Conservation (phyloP, 2,797 vertebrate genomes). For the Characodon lateralis region DNA sequence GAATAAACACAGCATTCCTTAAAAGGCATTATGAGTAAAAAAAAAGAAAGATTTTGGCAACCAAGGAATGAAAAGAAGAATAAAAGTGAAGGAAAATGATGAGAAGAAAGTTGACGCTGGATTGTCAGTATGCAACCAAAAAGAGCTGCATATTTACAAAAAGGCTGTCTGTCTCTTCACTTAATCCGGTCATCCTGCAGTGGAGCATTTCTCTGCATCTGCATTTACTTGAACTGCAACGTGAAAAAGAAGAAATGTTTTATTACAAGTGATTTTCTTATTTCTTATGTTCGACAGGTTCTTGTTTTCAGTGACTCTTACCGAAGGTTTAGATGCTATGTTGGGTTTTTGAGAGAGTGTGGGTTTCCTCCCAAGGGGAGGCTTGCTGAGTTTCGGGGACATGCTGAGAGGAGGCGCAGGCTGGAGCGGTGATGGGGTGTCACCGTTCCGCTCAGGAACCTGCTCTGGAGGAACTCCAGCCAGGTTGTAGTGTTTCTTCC, state of each 20-base stretch:
- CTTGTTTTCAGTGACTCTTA: slow-evolving; percentile 41
- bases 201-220: slow-evolving; percentile 32
- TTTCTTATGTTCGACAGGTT: not conserved
- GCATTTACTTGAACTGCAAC: slow-evolving; percentile 76
- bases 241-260: slow-evolving; percentile 17
- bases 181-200: slow-evolving; percentile 26
- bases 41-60: slow-evolving; percentile 57
- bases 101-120: slow-evolving; percentile 30
- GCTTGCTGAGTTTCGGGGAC: slow-evolving; percentile 77
- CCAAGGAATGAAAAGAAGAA: slow-evolving; percentile 12
- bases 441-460: slow-evolving; percentile 66
- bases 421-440: slow-evolving; percentile 18
- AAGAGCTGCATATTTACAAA: slow-evolving; percentile 38
- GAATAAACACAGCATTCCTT: slow-evolving; percentile 16
- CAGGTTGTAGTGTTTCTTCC: slow-evolving; percentile 91
- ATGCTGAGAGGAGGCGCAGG: slow-evolving; percentile 25
- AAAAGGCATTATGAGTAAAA: slow-evolving; percentile 34
- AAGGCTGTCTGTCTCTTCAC: slow-evolving; percentile 17
- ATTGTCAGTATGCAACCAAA: slow-evolving; percentile 61
- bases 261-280: not conserved
- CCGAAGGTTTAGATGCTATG: slow-evolving; percentile 71
- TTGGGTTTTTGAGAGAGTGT: slow-evolving; percentile 88
- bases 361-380: slow-evolving; percentile 86
- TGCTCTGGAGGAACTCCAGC: slow-evolving; percentile 77
- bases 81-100: not conserved